Evolutionary conservation across 2,888 invertebrate species (phyloP).

Genomic region (Rhopalosiphum nymphaeae): DNA sequence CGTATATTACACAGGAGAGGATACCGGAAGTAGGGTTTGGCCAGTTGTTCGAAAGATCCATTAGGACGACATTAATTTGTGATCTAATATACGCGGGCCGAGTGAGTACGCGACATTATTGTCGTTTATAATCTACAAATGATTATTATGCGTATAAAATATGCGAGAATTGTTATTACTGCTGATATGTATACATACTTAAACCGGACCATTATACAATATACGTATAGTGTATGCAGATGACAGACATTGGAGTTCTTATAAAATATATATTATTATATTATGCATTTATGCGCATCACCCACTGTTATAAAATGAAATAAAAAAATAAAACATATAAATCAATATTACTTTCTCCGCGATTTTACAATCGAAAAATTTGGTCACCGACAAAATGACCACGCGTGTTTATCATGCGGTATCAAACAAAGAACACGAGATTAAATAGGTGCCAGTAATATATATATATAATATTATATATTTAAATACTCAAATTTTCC

Average conservation of each 20-base stretch:
- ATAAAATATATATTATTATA: neutral
- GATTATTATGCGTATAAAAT: neutral
- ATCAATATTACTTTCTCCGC: slow-evolving; percentile 21
- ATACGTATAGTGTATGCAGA: neutral
- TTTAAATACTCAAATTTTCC: neutral
- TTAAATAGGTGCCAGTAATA: too few relatives aligned
- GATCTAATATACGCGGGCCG: neutral
- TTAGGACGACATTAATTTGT: neutral
- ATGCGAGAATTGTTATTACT: neutral
- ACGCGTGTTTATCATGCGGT: neutral
- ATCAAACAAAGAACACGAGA: neutral
- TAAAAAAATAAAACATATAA: neutral
- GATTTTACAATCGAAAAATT: slow-evolving; percentile 13
- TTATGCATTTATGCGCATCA: neutral
- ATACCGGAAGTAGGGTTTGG: neutral
- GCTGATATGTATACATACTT: neutral
- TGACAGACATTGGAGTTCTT: neutral
- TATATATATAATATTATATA: neutral
- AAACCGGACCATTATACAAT: neutral
- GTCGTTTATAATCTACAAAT: neutral
- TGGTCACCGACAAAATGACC: neutral
- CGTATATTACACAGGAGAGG: neutral
- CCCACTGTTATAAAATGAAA: neutral
- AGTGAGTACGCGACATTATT: neutral
- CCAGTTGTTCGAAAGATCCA: neutral